These are phyloP conservation scores for Drosophila anomelani DNA, from an alignment of 2,888 invertebrate species.

Conservation along the genomic window DNA sequence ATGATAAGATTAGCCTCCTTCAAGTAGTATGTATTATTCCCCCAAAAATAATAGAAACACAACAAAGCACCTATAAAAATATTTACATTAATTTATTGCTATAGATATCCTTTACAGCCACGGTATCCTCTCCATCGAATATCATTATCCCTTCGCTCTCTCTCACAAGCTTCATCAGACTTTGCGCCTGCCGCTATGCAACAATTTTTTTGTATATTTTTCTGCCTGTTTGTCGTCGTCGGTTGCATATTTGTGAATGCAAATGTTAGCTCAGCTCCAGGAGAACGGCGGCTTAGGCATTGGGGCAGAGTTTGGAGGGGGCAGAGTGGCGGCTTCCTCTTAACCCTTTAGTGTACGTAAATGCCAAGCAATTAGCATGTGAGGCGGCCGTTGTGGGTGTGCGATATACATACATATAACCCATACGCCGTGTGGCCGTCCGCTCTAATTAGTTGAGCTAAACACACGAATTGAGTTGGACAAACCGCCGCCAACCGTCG, in stretches of 20 bases:
- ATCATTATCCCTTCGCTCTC: not conserved
- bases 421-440: conserved; percentile 49
- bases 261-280: conserved; percentile 68
- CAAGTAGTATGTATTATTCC: not conserved
- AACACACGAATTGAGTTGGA: conserved; percentile 70
- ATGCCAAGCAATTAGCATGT: conserved; percentile 74
- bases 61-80: not conserved
- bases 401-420: not conserved
- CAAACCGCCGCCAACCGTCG: conserved; percentile 36
- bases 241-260: conserved; percentile 75
- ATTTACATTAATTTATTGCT: too few relatives aligned
- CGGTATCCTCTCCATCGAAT: not conserved
- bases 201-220: conserved; percentile 37
- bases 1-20: not conserved
- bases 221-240: conserved; percentile 42
- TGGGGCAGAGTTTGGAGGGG: not conserved
- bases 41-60: not conserved
- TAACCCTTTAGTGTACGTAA: conserved; percentile 64
- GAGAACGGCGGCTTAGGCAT: conserved; percentile 1
- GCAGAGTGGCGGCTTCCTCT: conserved; percentile 47
- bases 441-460: conserved; percentile 72
- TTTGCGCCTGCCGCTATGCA: conserved; percentile 63
- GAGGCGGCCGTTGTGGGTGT: conserved; percentile 4
- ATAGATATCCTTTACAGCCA: not conserved
- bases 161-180: conserved; percentile 15